Evolutionary conservation across 1,140 invertebrate species (phyloP), one percentile per base, ranked within the genome.

Genomic region (Drosophila biarmipes): DNA sequence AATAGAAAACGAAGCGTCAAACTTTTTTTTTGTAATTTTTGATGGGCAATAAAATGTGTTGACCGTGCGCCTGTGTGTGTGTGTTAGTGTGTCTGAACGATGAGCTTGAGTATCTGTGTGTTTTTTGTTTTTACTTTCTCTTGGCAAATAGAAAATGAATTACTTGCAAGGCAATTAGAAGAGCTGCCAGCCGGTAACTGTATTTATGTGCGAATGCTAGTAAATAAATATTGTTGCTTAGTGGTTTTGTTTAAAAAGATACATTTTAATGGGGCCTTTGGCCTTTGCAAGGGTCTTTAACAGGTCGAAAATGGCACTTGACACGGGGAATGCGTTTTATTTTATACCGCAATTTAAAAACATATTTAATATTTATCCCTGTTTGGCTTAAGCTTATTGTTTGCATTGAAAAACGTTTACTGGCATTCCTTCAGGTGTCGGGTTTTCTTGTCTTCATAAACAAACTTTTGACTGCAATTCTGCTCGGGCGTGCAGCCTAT

Each of bases 71-170:
- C 10, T 37, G 37, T 40, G 34, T 42, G 17, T 54, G 34, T 52
- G 17, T 58, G 37, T 24, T 24, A 24, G 24, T 14, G 34, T 24
- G 21, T 21, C 12, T 53, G 34, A 38, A 34, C 38, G 35, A 53
- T 53, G 34, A 53, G 17, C 43, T 19, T 43, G 17, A 19, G 40
- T 51, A 27, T 35, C 37, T 66, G 48, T 66, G 38, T 66, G 14
- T 27, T 68, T 77, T 73, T 71, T 80, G 57, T 73, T 85, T 85
- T 85, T 86, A 85, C 81, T 85, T 85, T 85, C 81, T 85, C 82
- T 78, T 81, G 58, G 67, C 81, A 86, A 81, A 85, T 86, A 86
- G 73, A 86, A 85, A 85, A 77, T 86, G 64, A 86, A 86, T 85
- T 85, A 86, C 73, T 54, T 61, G 42, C 48, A 63, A 73, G 69